Evolutionary conservation across 2,888 invertebrate species (phyloP).

Genomic region (Junonia oenone): DNA sequence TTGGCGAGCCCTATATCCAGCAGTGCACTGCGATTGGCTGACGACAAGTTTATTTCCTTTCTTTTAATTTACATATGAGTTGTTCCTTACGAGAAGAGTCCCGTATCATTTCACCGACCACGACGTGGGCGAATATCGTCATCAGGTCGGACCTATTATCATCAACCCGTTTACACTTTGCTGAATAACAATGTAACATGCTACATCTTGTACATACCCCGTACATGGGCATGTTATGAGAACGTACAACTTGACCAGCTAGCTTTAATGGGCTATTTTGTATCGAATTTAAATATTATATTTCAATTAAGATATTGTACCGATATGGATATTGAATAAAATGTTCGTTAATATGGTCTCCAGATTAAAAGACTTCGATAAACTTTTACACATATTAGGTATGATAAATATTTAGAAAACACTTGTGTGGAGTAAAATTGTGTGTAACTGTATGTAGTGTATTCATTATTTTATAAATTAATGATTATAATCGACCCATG

Average conservation of each 20-base stretch:
- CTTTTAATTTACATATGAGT: too few species aligned
- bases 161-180: conserved; percentile 30
- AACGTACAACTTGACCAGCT: conserved; percentile 10
- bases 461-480: too few species aligned
- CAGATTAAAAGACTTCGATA: background rate
- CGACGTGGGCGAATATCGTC: conserved; percentile 22
- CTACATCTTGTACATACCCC: conserved; percentile 11
- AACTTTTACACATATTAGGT: background rate
- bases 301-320: conserved; percentile 1
- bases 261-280: conserved; percentile 15
- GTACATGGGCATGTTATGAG: conserved; percentile 13
- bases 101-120: conserved; percentile 20
- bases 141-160: conserved; percentile 21
- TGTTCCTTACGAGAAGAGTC: too few species aligned
- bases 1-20: too few species aligned
- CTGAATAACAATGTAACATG: conserved; percentile 28
- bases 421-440: too few species aligned
- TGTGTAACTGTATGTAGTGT: too few species aligned
- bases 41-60: too few species aligned
- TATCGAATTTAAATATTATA: conserved; percentile 16
- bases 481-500: too few species aligned
- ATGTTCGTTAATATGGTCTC: background rate
- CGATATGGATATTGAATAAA: background rate
- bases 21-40: too few species aligned
- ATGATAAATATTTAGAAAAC: background rate